These are phyloP conservation scores for Lasioglossum vierecki DNA, from an alignment of 2,888 invertebrate genomes.

Conservation along the genomic window DNA sequence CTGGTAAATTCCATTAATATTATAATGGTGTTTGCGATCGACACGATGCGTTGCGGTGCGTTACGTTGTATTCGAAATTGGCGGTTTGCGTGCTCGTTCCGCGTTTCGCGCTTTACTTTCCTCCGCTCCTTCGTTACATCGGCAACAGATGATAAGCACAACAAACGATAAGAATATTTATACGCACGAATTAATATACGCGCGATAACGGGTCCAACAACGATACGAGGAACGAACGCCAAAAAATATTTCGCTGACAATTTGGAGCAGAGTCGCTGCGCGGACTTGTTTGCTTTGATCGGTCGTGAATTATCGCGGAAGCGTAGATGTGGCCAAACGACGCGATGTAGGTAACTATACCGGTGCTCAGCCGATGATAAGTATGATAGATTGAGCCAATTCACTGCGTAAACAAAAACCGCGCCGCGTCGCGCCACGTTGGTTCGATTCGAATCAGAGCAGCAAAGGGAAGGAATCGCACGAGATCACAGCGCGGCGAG, in stretches of 20 bases:
- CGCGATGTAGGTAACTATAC: background rate
- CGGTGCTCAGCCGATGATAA: background rate
- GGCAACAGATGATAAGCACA: background rate
- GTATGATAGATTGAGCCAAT: background rate
- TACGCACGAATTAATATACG: background rate
- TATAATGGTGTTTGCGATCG: conserved; percentile 47
- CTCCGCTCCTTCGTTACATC: background rate
- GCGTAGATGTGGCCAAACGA: no score
- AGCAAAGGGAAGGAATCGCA: background rate
- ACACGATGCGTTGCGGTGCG: no score
- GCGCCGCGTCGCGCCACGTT: background rate
- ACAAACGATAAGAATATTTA: background rate
- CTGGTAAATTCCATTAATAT: conserved; percentile 69
- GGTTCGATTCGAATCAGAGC: background rate
- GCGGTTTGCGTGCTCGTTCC: background rate
- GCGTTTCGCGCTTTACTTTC: background rate
- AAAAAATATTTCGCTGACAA: background rate
- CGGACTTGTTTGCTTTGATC: background rate
- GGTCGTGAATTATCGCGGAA: background rate
- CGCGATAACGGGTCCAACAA: background rate
- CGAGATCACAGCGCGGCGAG: no score
- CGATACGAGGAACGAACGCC: background rate
- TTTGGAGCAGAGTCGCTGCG: background rate
- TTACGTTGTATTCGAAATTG: background rate
- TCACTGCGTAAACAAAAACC: background rate